Percentiles rank a stretch among this genome's conserved stretches.
phyloP scores from a whole-genome alignment of 2,888 invertebrate species.

The Salticus scenicus region DNA sequence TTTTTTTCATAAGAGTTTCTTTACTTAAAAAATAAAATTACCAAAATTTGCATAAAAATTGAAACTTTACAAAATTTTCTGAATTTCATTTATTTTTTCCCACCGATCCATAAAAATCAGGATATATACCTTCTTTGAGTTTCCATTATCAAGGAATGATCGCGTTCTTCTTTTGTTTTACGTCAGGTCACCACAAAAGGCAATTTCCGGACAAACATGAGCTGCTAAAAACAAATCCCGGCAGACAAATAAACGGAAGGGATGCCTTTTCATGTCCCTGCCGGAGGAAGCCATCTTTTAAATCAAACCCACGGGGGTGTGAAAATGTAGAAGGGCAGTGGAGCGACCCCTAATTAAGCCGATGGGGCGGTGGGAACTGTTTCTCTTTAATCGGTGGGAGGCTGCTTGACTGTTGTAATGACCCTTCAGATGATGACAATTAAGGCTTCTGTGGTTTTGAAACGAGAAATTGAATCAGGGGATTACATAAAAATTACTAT shows the following conservation, averaged over 20 bases:
- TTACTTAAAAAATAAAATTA: no score
- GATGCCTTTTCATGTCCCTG: conserved; percentile 30
- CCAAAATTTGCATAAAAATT: no score
- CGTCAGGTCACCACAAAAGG: conserved; percentile 18
- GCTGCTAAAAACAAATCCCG: conserved; percentile 23
- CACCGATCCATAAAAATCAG: not conserved
- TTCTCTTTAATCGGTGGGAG: conserved; percentile 65
- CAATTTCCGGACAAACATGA: conserved; percentile 31
- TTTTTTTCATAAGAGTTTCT: no score
- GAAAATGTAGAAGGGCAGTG: conserved; percentile 37
- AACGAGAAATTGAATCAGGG: conserved; percentile 11
- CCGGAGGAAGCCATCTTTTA: conserved; percentile 62
- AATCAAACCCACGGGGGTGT: conserved; percentile 64
- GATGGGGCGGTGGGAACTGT: conserved; percentile 64
- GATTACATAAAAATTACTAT: not conserved
- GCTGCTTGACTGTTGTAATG: conserved; percentile 66
- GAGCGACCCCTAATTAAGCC: conserved; percentile 67
- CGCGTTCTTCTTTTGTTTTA: conserved; percentile 7
- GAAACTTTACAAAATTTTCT: no score
- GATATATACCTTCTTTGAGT: not conserved
- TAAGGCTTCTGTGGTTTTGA: conserved; percentile 66
- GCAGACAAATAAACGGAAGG: conserved; percentile 51
- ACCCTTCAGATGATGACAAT: conserved; percentile 67
- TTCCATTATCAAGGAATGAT: not conserved
- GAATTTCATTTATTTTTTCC: no score